phyloP scores from a whole-genome alignment of 1,140 invertebrate genomes.

The Oncopeltus fasciatus region DNA sequence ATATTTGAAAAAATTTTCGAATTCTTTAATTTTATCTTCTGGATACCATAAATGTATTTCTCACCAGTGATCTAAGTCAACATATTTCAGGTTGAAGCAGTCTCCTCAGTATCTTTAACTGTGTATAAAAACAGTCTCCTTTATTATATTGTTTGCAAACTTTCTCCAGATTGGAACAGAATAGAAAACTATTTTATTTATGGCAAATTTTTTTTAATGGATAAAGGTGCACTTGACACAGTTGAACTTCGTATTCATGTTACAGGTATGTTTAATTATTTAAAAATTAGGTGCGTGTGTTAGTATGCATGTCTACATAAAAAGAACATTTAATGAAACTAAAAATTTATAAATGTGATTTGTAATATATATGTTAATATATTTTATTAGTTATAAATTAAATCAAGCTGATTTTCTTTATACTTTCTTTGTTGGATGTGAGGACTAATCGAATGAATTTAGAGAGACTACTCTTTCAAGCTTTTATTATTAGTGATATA shows the following conservation, averaged over 20 bases:
- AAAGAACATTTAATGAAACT: background rate
- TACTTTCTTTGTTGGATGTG: background rate
- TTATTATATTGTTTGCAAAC: background rate
- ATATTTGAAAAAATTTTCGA: background rate
- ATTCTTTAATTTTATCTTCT: background rate
- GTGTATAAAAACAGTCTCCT: background rate
- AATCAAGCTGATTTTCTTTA: background rate
- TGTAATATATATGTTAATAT: background rate
- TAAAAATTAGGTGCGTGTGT: background rate
- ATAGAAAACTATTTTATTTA: conserved; percentile 1
- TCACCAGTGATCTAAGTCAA: background rate
- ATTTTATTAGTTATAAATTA: background rate
- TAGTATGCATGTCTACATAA: background rate
- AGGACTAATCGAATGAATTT: too few relatives aligned
- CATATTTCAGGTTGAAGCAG: background rate
- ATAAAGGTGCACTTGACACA: background rate
- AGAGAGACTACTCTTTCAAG: too few relatives aligned
- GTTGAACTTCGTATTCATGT: background rate
- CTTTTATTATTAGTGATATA: too few relatives aligned
- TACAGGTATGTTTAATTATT: background rate
- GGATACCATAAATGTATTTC: background rate
- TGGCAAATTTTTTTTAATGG: background rate
- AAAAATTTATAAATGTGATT: background rate
- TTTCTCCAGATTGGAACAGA: conserved; percentile 3
- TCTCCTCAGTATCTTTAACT: background rate